Conservation (phyloP, 2,113 vertebrate species). For the Hyaena hyaena region DNA sequence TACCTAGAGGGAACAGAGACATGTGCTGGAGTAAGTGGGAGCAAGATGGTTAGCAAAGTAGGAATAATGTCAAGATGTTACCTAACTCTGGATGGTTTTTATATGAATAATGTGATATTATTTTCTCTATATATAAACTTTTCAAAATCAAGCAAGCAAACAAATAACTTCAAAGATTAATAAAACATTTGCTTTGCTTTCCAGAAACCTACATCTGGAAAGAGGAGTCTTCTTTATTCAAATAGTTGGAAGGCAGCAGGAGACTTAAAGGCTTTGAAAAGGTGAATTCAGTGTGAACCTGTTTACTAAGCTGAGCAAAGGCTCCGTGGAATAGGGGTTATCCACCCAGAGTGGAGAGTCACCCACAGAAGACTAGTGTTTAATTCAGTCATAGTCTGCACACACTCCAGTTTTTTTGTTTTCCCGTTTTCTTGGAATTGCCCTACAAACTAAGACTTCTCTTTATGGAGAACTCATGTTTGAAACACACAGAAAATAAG, state of each 20-base stretch:
- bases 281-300: not conserved
- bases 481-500: slow-evolving; percentile 13
- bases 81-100: not conserved
- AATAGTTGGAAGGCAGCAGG: not conserved
- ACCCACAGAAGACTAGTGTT: not conserved
- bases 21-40: not conserved
- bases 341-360: not conserved
- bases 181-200: slow-evolving; percentile 2
- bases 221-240: not conserved
- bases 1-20: not conserved
- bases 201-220: not conserved
- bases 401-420: not conserved
- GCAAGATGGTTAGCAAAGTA: not conserved
- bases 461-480: not conserved
- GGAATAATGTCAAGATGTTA: not conserved
- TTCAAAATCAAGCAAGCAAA: slow-evolving; percentile 11
- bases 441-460: not conserved
- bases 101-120: not conserved
- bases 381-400: not conserved
- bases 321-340: not conserved
- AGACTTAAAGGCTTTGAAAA: not conserved
- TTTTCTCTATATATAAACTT: not conserved
- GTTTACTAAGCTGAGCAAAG: not conserved
- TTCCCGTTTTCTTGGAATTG: not conserved
- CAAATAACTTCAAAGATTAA: not conserved